A percentile compares a stretch with the other conserved stretches of the same genome.
phyloP scores from a whole-genome alignment of 2,888 invertebrate species.

The Ametastegia equiseti region DNA sequence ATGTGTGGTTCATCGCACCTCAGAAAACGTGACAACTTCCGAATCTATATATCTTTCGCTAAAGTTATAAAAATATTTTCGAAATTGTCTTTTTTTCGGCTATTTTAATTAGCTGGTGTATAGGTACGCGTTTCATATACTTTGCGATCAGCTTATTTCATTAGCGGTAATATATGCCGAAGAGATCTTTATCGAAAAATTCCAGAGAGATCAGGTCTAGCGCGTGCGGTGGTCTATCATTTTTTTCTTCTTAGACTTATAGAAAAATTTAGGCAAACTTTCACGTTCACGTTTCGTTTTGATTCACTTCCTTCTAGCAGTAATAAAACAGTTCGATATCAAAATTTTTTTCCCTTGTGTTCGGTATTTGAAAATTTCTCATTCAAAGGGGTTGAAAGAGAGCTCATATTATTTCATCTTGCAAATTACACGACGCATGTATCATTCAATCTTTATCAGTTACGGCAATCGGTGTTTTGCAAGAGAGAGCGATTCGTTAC shows the following conservation, averaged over 20 bases:
- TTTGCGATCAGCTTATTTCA: slow-evolving; percentile 4
- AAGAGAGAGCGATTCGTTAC: slow-evolving; percentile 31
- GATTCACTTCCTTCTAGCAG: neutral
- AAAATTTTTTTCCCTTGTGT: neutral
- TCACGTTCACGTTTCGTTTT: neutral
- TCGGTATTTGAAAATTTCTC: neutral
- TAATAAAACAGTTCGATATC: neutral
- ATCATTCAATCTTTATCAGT: slow-evolving; percentile 26
- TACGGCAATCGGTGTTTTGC: slow-evolving; percentile 33
- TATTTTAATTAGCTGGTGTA: neutral
- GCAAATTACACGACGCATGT: slow-evolving; percentile 31
- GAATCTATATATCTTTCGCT: neutral
- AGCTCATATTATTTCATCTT: neutral
- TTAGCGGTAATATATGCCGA: slow-evolving; percentile 37
- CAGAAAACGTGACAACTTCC: neutral
- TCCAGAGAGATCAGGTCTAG: slow-evolving; percentile 9
- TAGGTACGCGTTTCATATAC: slow-evolving; percentile 12
- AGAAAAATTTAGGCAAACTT: slow-evolving; percentile 23
- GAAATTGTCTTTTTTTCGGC: slow-evolving; percentile 24
- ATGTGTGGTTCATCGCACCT: neutral
- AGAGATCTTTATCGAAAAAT: slow-evolving; percentile 26
- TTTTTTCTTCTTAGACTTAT: slow-evolving; percentile 27
- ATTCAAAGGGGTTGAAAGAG: neutral
- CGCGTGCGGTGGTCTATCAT: neutral
- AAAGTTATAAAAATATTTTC: neutral